Evolutionary conservation across 2,113 vertebrate genomes (phyloP).

Genomic region (Rhombomys opimus): DNA sequence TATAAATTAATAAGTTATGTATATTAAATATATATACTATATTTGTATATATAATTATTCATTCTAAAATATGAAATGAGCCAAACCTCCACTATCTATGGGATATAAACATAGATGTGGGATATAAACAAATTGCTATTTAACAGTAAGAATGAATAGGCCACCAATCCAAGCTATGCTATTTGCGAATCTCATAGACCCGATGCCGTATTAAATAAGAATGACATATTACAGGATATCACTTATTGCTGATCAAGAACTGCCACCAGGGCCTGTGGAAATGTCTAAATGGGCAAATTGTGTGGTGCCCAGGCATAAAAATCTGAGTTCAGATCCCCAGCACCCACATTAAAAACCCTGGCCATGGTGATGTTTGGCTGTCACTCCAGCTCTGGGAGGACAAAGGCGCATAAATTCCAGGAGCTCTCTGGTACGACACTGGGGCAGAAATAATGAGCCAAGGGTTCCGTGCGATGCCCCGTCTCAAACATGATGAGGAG

Average conservation of each 20-base stretch:
- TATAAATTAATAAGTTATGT: not conserved
- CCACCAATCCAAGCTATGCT: not conserved
- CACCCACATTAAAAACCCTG: not conserved
- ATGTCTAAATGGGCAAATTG: not conserved
- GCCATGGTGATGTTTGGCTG: too few relatives aligned
- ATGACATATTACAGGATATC: not conserved
- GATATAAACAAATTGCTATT: not conserved
- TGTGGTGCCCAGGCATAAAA: not conserved
- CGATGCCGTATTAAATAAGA: not conserved
- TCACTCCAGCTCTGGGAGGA: not conserved
- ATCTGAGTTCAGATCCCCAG: not conserved
- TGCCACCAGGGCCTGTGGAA: not conserved
- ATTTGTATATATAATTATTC: not conserved
- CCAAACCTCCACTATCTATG: not conserved
- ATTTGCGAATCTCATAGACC: not conserved
- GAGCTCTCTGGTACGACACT: not conserved
- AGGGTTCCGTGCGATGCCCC: not conserved
- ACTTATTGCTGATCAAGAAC: not conserved
- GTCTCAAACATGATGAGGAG: not conserved
- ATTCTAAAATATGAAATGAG: constrained; percentile 10
- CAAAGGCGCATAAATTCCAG: too few relatives aligned
- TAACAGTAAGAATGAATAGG: not conserved
- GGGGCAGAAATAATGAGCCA: not conserved
- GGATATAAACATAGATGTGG: not conserved
- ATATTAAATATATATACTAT: not conserved